Percentiles rank a stretch among this genome's conserved stretches.
phyloP scores from a whole-genome alignment of 1,140 invertebrate species.

The Drosophila nigromelanica region DNA sequence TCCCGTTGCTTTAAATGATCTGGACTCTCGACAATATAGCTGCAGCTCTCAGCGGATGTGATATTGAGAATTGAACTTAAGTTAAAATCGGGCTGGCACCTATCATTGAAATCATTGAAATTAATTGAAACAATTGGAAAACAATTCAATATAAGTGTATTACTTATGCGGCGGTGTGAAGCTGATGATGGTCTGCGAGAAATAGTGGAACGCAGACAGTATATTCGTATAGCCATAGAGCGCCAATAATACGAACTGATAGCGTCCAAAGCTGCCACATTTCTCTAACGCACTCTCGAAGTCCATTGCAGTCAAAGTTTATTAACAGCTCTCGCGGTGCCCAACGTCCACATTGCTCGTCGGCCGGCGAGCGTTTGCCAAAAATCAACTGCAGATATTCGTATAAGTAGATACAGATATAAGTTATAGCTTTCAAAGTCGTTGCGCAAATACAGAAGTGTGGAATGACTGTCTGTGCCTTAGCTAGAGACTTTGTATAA shows the following conservation, averaged over 20 bases:
- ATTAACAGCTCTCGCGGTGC: neutral
- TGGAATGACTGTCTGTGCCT: too few species aligned
- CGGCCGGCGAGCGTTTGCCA: slow-evolving; percentile 31
- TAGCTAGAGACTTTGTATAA: too few species aligned
- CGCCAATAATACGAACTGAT: slow-evolving; percentile 86
- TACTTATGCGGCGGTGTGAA: slow-evolving; percentile 83
- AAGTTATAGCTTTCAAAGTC: too few species aligned
- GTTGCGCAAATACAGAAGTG: too few species aligned
- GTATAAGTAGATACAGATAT: slow-evolving; percentile 23
- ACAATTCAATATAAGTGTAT: too few species aligned
- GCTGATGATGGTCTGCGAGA: slow-evolving; percentile 85
- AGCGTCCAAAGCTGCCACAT: slow-evolving; percentile 86
- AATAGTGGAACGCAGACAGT: slow-evolving; percentile 85
- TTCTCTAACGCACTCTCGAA: slow-evolving; percentile 86
- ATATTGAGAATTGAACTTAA: neutral
- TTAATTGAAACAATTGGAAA: too few species aligned
- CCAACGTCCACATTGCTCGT: slow-evolving; percentile 34
- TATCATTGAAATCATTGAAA: too few species aligned
- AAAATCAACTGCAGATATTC: slow-evolving; percentile 12
- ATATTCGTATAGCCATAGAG: slow-evolving; percentile 86
- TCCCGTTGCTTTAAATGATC: slow-evolving; percentile 1
- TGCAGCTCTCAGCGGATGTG: neutral
- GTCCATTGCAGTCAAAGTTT: slow-evolving; percentile 74
- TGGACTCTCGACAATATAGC: slow-evolving; percentile 9
- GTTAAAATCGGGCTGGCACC: neutral